phyloP scores from a whole-genome alignment of 2,113 vertebrate genomes.

The Eulemur rufifrons region DNA sequence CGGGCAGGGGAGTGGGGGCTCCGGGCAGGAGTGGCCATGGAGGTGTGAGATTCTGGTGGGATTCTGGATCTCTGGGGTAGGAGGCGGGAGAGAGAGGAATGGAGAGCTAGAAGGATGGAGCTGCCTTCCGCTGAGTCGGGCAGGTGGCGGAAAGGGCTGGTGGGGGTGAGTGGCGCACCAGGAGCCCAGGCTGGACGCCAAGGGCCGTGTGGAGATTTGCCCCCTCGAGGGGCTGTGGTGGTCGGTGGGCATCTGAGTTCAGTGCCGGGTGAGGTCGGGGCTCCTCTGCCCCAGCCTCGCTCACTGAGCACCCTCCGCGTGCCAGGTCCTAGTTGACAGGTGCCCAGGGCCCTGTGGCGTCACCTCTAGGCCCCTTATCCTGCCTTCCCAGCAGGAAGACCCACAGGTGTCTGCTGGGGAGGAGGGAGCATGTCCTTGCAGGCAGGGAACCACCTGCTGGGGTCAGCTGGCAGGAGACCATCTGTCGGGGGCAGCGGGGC shows the following conservation, averaged over 20 bases:
- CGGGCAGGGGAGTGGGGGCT: not conserved
- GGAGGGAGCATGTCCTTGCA: not conserved
- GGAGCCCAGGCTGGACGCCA: not conserved
- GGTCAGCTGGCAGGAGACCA: not conserved
- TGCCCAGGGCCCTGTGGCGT: not conserved
- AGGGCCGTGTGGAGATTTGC: not conserved
- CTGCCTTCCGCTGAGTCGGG: too few species aligned
- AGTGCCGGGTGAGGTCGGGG: not conserved
- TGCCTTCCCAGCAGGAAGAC: not conserved
- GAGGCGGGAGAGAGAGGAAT: not conserved
- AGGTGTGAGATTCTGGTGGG: not conserved
- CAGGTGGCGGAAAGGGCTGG: too few species aligned
- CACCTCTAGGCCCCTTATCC: too few species aligned
- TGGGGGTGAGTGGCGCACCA: too few species aligned
- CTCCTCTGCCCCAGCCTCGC: not conserved
- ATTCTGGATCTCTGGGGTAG: not conserved
- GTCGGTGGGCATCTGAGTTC: not conserved
- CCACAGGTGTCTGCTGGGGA: not conserved
- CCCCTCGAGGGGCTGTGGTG: not conserved
- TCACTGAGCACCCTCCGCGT: not conserved
- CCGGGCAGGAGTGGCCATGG: not conserved
- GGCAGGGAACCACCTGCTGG: too few species aligned
- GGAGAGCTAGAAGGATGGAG: not conserved
- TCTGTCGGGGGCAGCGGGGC: accelerated
- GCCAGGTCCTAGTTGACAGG: not conserved